Evolutionary conservation across 2,888 invertebrate species (phyloP).

Genomic region (Cotesia congregata): DNA sequence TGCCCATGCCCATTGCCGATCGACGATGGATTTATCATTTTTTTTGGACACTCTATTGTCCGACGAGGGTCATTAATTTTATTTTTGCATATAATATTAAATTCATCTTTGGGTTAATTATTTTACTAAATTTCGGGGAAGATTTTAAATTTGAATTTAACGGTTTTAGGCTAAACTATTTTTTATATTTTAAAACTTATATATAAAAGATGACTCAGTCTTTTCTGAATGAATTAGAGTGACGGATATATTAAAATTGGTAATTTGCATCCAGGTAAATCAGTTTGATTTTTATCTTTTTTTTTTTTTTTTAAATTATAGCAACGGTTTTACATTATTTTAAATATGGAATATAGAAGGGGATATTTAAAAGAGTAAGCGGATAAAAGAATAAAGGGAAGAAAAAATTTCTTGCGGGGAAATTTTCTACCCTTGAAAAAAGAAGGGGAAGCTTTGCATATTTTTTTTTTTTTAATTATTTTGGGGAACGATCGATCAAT

Average conservation of each 20-base stretch:
- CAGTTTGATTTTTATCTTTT: not conserved
- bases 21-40: conserved; percentile 38
- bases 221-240: not conserved
- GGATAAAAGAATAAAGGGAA: conserved; percentile 39
- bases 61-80: not conserved
- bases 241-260: not conserved
- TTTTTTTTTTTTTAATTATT: not conserved
- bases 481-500: too few relatives aligned
- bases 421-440: conserved; percentile 24
- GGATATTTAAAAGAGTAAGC: conserved; percentile 10
- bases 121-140: conserved; percentile 13
- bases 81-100: not conserved
- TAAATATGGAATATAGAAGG: not conserved
- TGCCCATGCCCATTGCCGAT: conserved; percentile 42
- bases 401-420: conserved; percentile 13
- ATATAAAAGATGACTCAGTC: not conserved
- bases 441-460: not conserved
- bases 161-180: too few relatives aligned
- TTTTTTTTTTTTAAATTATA: not conserved
- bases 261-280: conserved; percentile 9
- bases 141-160: not conserved
- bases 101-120: not conserved
- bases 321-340: not conserved
- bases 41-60: conserved; percentile 10
- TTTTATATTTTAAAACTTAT: too few relatives aligned